phyloP scores from a whole-genome alignment of 1,140 invertebrate species.

The Achatina immaculata region DNA sequence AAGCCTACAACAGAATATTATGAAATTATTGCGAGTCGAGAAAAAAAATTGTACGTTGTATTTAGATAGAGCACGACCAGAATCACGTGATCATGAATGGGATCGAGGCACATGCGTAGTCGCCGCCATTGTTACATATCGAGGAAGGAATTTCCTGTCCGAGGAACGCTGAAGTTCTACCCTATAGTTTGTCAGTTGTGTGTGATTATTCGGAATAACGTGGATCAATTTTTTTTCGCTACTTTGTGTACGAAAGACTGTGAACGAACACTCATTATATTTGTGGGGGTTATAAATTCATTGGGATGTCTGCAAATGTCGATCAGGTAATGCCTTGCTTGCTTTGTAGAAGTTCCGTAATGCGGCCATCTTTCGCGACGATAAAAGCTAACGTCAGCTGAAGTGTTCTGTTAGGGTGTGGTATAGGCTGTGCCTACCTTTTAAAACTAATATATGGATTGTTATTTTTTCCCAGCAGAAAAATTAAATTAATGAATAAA shows the following conservation, averaged over 20 bases:
- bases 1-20: too few species aligned
- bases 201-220: conserved; percentile 21
- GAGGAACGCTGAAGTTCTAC: conserved; percentile 37
- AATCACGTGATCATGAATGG: conserved; percentile 61
- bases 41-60: too few species aligned
- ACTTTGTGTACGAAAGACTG: conserved; percentile 45
- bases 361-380: conserved; percentile 24
- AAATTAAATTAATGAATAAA: neutral
- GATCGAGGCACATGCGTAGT: conserved; percentile 63
- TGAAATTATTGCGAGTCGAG: too few species aligned
- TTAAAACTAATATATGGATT: neutral
- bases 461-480: neutral
- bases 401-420: neutral
- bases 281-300: conserved; percentile 47
- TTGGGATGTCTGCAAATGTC: conserved; percentile 69
- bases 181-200: conserved; percentile 32
- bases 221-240: conserved; percentile 31
- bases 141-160: conserved; percentile 46
- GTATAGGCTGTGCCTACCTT: neutral
- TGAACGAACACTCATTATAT: conserved; percentile 50
- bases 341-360: conserved; percentile 40
- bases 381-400: conserved; percentile 17
- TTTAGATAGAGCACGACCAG: neutral
- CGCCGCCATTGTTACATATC: conserved; percentile 60
- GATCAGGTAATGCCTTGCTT: conserved; percentile 64